Evolutionary conservation across 2,113 vertebrate species (phyloP).

Genomic region (Grammomys surdaster): DNA sequence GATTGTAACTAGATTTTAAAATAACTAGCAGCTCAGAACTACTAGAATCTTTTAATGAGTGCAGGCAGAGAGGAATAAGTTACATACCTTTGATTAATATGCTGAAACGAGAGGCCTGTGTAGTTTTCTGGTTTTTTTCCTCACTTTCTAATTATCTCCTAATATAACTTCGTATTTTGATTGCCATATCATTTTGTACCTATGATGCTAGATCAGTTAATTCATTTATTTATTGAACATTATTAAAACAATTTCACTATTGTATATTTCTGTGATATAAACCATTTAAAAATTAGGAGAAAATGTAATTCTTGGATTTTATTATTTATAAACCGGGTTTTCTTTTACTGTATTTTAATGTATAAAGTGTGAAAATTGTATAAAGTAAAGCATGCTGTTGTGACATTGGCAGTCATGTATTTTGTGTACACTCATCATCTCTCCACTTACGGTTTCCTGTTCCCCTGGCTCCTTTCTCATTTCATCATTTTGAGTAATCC

Average conservation of each 20-base stretch:
- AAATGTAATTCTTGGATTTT: slow-evolving; percentile 19
- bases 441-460: too few species aligned
- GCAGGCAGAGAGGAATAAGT: not conserved
- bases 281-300: not conserved
- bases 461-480: not conserved
- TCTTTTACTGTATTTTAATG: not conserved
- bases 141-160: slow-evolving; percentile 7
- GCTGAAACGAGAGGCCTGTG: not conserved
- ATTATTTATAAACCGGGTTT: not conserved
- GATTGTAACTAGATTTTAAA: slow-evolving; percentile 41
- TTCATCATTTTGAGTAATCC: not conserved
- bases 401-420: not conserved
- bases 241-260: slow-evolving; percentile 14
- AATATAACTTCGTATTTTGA: slow-evolving; percentile 52
- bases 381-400: not conserved
- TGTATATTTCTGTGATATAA: not conserved
- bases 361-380: too few species aligned
- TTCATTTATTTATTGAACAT: slow-evolving; percentile 6
- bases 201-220: not conserved
- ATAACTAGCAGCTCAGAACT: not conserved
- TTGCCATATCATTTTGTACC: not conserved
- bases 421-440: not conserved
- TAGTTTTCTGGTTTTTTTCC: not conserved
- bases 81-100: not conserved
- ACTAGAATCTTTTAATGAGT: not conserved